Evolutionary conservation across 2,888 invertebrate genomes (phyloP).

Genomic region (Deroplatys truncata): DNA sequence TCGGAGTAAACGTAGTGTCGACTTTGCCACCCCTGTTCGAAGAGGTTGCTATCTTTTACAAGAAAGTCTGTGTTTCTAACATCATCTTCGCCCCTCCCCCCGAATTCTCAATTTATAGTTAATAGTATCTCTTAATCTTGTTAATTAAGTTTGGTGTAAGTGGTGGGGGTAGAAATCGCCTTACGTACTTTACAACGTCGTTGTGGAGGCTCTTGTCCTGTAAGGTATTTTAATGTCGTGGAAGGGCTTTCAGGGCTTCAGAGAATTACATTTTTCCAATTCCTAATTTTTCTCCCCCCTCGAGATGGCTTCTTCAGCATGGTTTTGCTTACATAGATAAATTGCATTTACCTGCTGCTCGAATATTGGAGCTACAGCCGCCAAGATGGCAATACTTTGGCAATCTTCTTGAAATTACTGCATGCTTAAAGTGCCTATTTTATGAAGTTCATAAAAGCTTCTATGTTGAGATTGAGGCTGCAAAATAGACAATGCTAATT

Average conservation of each 20-base stretch:
- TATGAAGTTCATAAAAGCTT: no score
- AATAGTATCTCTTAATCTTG: slow-evolving; percentile 13
- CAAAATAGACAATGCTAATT: no score
- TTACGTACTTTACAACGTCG: neutral
- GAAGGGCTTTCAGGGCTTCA: neutral
- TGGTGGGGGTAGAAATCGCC: neutral
- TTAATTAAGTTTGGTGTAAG: slow-evolving; percentile 2
- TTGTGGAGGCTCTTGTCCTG: neutral
- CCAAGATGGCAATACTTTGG: no score
- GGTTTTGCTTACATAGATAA: no score
- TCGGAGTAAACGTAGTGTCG: no score
- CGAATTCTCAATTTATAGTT: neutral
- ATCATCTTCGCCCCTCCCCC: neutral
- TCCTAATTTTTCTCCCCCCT: neutral
- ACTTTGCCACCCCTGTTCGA: slow-evolving; percentile 6
- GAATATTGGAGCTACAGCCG: no score
- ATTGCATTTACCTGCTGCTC: no score
- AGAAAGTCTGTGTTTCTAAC: neutral
- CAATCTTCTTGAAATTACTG: no score
- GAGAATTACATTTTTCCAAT: neutral
- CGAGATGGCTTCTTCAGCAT: no score
- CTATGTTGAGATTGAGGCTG: no score
- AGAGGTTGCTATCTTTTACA: neutral
- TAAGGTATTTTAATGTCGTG: neutral
- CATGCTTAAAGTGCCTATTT: no score